Base-by-base conservation (phyloP, 2,797 vertebrate species). In the Pipistrellus pygmaeus region DNA sequence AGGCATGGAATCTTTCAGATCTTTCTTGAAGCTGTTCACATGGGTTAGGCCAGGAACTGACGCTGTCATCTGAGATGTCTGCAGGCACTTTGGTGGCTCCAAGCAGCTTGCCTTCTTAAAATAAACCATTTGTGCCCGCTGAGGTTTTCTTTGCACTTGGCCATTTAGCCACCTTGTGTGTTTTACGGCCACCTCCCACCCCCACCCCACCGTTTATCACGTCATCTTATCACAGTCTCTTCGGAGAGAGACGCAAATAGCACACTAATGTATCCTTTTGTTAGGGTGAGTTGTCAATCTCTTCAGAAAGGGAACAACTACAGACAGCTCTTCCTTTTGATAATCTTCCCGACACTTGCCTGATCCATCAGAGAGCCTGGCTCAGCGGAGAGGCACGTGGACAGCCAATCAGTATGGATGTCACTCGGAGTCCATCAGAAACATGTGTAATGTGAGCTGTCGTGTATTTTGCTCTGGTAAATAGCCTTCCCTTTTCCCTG, bases 271-370 rank as follows among this genome's bases (percentile, higher is more conserved):
- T 99, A 99, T 99, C 99, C 99, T 99, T 99, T 99, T 99, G 99
- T 99, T 99, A 99, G 99, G 99, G 99, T 99, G 99, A 99, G 99
- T 99, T 99, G 99, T 99, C 99, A 99, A 99, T 99, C 99, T 99
- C 99, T 98, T 98, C 98, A 89, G 98, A 99, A 99, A 99, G 99
- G 98, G 98, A 99, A 98, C 98, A 98, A 99, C 99, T 99, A 98
- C 98, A 99, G 99, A 99, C 98, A 99, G 99, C 99, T 98, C 98
- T 99, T 98, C 99, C 99, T 99, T 99, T 98, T 98, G 95, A 99
- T 99, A 99, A 99, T 99, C 99, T 99, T 98, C 98, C 99, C 99
- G 99, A 99, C 99, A 99, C 98, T 98, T 98, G 98, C 98, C 98
- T 98, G 99, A 99, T 99, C 99, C 99, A 98, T 99, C 99, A 98